Evolutionary conservation across 1,140 invertebrate species (phyloP), one percentile per base, ranked within the genome.

Genomic region (Leptopilina boulardi): DNA sequence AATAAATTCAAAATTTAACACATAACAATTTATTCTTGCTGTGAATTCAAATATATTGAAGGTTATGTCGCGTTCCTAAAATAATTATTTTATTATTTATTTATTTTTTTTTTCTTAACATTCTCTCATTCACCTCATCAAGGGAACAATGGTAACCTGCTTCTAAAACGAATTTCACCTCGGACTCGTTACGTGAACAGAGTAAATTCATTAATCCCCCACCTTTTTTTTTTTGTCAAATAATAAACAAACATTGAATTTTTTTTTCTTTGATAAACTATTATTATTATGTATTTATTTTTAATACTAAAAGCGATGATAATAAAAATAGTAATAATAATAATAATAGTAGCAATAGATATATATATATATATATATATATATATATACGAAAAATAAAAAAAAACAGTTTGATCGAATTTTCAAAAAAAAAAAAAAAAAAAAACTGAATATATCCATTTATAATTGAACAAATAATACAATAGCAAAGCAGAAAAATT

Each of bases 141-240:
- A 30, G 15, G 21, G 18, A 73, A 47, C 23, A 73, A 47, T 54
- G 21, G 42, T 73, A 47, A 73, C 15, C 10, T n/a, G 26, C 47
- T 51, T 30, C 15, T 26, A 42, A 73, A 73, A 73, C 41, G 21
- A 71, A 80, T 80, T 82, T 82, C 81, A 82, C 82, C 82, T 84
- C 78, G 82, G 75, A 34, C 26, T 74, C 77, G 73, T 80, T 84
- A 82, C 79, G 80, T 82, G 81, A 77, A 56, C 73, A 75, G 76
- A 44, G 70, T 80, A 71, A 70, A 77, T 83, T 75, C 72, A 66
- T 66, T 66, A 66, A 30, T 26, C 23, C 26, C 23, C 15, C 59
- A 66, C 15, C 30, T n/a, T n/a, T n/a, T n/a, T n/a, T n/a, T n/a
- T n/a, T 30, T 66, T 23, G 0, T 30, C 8, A 30, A 30, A 66